phyloP scores from a whole-genome alignment of 2,888 invertebrate genomes.

The Linnaemya tessellans region DNA sequence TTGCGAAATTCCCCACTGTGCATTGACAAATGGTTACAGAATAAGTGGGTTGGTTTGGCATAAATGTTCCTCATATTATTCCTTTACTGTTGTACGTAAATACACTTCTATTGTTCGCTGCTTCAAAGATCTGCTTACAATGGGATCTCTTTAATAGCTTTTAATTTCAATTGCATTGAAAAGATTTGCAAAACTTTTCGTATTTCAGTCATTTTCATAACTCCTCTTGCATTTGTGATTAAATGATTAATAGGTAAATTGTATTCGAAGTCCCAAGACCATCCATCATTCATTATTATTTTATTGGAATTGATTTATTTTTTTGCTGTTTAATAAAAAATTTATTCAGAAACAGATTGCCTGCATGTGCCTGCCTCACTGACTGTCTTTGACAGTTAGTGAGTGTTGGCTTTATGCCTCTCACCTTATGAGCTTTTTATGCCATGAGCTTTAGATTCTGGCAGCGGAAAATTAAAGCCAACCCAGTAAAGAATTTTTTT shows the following conservation, averaged over 20 bases:
- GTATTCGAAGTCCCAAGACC: slow-evolving; percentile 15
- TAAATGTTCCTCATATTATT: neutral
- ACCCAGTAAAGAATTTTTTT: slow-evolving; percentile 21
- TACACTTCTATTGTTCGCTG: neutral
- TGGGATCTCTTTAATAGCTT: neutral
- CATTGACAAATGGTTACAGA: no score
- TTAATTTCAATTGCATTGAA: slow-evolving; percentile 3
- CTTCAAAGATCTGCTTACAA: neutral
- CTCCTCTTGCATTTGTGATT: neutral
- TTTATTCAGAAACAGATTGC: slow-evolving; percentile 4
- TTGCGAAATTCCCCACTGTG: no score
- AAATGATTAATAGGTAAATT: slow-evolving; percentile 47
- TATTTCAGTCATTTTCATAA: neutral
- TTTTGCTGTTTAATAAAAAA: slow-evolving; percentile 1
- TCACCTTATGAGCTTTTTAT: slow-evolving; percentile 8
- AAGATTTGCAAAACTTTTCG: slow-evolving; percentile 10
- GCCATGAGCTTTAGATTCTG: slow-evolving; percentile 23
- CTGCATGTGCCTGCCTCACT: neutral
- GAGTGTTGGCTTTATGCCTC: neutral
- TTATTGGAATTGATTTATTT: neutral
- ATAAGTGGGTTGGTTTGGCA: no score
- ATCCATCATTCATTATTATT: slow-evolving; percentile 49
- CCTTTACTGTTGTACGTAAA: no score
- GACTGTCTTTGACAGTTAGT: neutral
- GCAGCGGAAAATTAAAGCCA: neutral